Evolutionary conservation across 92 coral and sea anemone genomes (phyloP), one percentile per base, ranked within the genome.

Genomic region (Epizoanthus ramosus): DNA sequence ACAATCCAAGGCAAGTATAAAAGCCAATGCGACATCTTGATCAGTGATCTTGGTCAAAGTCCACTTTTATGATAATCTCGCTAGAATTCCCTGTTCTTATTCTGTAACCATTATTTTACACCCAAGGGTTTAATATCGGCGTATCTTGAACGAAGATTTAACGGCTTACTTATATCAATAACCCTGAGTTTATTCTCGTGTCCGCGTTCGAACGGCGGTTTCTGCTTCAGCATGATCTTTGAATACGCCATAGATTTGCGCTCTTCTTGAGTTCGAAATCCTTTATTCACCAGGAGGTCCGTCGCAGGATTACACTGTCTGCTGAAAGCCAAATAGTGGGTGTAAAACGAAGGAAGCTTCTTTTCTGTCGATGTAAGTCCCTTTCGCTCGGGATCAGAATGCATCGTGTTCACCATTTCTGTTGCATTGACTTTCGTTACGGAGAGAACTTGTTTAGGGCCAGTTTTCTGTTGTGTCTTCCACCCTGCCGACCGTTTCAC

Each of bases 231-330:
- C 56, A 76, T 9, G 6, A 15, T 15, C 81, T 76, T 76, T 17
- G 81, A 76, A 39, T 59, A 76, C 23, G 81, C 81, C 39, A 76
- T 59, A 54, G 43, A 19, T 15, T 76, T 76, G 31, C 81, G 45
- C 41, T 76, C 81, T 13, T 76, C 81, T 39, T 76, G 61, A 1
- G 81, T 76, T 19, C 81, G 81, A 76, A 76, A 76, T 18, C 81
- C 81, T 19, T 76, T 61, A 57, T 76, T 61, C 24, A 58, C 57
- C 68, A 76, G 5, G 10, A 19, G 13, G 8, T 76, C 70, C 16
- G 21, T 19, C 23, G 59, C 13, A 19, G 68, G 57, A 52, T 19
- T 61, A 12, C 47, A 58, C 8, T 76, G 57, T 16, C 53, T 18
- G 3, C 57, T 60, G 41, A 60, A 37, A 10, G 68, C 28, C 53